Evolutionary conservation across 92 coral and sea anemone genomes (phyloP).

Genomic region (Plumapathes pennacea): DNA sequence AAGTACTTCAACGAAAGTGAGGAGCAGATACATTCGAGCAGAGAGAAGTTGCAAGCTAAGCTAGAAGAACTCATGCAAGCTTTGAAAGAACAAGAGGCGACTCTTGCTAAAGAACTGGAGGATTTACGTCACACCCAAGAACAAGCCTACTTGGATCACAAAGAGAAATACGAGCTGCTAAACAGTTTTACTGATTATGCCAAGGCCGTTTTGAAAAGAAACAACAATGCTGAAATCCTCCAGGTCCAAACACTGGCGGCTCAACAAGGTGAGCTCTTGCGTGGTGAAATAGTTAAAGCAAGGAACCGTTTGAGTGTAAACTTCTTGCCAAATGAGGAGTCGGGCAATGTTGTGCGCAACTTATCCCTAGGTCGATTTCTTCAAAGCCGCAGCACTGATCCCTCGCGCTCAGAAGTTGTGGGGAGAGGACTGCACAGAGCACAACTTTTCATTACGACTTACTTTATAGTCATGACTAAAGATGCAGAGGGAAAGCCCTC

Average conservation of each 20-base stretch:
- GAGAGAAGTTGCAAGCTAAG: background rate
- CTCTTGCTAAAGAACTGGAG: background rate
- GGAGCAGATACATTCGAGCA: background rate
- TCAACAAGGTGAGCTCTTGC: constrained; percentile 1
- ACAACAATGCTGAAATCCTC: constrained; percentile 1
- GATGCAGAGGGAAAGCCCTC: constrained; percentile 41
- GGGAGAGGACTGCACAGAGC: constrained; percentile 26
- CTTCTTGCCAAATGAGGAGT: background rate
- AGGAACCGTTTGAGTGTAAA: background rate
- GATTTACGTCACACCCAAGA: constrained; percentile 2
- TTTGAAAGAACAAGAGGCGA: constrained; percentile 8
- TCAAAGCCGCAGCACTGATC: constrained; percentile 32
- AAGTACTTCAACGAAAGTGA: background rate
- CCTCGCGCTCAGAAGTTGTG: constrained; percentile 20
- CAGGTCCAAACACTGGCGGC: background rate
- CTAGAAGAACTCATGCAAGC: background rate
- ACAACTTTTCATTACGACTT: constrained; percentile 12
- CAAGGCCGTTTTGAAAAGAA: background rate
- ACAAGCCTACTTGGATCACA: background rate
- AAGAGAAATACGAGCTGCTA: background rate
- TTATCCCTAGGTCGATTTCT: too few relatives aligned
- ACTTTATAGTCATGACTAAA: constrained; percentile 44
- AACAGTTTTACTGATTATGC: constrained; percentile 1
- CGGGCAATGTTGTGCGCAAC: constrained; percentile 2
- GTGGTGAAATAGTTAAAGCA: background rate